A percentile compares a stretch with the other conserved stretches of the same genome.
phyloP scores from a whole-genome alignment of 2,888 invertebrate genomes.

The Leptarthrus brevirostris region DNA sequence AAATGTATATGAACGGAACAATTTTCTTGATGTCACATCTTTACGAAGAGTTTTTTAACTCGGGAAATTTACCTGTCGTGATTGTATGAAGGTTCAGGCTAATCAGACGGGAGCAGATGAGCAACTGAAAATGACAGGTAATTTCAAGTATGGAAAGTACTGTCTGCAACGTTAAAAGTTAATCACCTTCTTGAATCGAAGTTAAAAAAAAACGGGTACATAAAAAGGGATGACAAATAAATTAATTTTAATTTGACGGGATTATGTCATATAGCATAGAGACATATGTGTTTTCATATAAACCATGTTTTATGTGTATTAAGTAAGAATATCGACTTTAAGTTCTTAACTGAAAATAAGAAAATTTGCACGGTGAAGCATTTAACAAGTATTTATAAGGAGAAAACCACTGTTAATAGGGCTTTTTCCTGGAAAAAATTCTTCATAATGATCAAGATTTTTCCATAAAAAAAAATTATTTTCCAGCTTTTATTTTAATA shows the following conservation, averaged over 20 bases:
- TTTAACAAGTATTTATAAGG: no score
- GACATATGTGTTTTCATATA: no score
- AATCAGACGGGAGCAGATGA: conserved; percentile 33
- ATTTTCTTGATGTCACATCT: conserved; percentile 8
- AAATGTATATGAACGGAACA: conserved; percentile 4
- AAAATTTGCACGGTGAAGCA: no score
- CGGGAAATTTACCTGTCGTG: conserved; percentile 34
- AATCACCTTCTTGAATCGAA: conserved; percentile 27
- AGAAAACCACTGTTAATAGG: no score
- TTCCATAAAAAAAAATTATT: no score
- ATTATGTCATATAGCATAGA: no score
- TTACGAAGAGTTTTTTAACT: conserved; percentile 1
- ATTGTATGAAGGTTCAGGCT: not conserved
- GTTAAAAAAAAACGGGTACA: not conserved
- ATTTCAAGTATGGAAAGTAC: conserved; percentile 10
- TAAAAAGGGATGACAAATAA: not conserved
- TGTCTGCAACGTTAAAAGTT: conserved; percentile 13
- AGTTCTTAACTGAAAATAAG: no score
- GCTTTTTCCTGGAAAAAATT: no score
- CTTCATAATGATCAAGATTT: no score
- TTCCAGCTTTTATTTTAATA: no score
- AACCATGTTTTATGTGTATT: no score
- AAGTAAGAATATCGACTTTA: no score
- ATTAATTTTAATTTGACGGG: conserved; percentile 28
- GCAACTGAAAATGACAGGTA: conserved; percentile 43